Conservation (phyloP, 2,113 vertebrate species). For the Chaetodon auriga region DNA sequence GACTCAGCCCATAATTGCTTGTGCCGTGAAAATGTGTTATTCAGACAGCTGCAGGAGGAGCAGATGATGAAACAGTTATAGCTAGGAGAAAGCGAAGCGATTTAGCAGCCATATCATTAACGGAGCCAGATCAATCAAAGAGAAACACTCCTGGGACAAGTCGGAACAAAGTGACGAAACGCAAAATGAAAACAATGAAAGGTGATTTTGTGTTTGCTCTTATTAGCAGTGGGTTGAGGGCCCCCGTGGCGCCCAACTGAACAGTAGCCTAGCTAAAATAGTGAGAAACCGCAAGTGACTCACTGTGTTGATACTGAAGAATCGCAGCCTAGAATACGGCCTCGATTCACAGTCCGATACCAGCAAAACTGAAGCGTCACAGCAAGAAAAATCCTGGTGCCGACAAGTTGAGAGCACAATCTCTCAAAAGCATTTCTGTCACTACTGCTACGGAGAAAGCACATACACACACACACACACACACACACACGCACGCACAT, state of each 20-base stretch:
- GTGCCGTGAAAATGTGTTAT: slow-evolving; percentile 46
- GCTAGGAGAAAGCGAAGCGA: neutral
- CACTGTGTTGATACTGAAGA: slow-evolving; percentile 54
- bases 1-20: slow-evolving; percentile 63
- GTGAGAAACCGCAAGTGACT: slow-evolving; percentile 65
- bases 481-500: neutral
- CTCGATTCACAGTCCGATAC: slow-evolving; percentile 3
- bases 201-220: neutral
- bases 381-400: neutral
- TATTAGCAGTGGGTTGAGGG: neutral
- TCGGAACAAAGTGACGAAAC: slow-evolving; percentile 6
- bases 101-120: slow-evolving; percentile 34
- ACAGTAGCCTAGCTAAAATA: slow-evolving; percentile 40
- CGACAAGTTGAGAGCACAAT: neutral
- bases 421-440: slow-evolving; percentile 13
- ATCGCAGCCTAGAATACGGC: slow-evolving; percentile 17
- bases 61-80: slow-evolving; percentile 58
- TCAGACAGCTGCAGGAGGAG: slow-evolving; percentile 53
- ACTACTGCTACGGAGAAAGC: neutral
- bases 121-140: slow-evolving; percentile 18
- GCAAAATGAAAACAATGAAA: neutral
- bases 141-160: neutral
- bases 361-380: neutral
- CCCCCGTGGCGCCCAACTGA: slow-evolving; percentile 3
- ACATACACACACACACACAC: too few relatives aligned